Conservation (phyloP, 2,113 vertebrate genomes). For the Mesitornis unicolor region DNA sequence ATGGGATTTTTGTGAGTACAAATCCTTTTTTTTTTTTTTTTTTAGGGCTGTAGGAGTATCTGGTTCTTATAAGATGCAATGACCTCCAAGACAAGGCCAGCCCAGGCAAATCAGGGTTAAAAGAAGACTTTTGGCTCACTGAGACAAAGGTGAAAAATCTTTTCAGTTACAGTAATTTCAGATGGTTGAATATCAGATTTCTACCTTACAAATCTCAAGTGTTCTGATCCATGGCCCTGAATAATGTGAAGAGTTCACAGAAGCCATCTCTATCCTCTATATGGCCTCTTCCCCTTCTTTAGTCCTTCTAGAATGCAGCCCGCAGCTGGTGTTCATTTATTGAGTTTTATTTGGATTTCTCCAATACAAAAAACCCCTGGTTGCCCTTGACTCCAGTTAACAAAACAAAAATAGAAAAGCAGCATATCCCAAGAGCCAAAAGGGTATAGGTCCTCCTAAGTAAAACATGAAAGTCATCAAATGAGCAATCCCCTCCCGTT, state of each 20-base stretch:
- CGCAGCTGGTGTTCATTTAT: constrained; percentile 38
- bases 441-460: background rate
- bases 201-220: background rate
- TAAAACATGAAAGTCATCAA: background rate
- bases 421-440: background rate
- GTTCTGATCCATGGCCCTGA: background rate
- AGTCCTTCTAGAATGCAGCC: background rate
- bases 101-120: background rate
- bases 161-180: background rate
- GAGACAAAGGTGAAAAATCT: background rate
- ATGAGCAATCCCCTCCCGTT: background rate
- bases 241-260: background rate
- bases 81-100: background rate
- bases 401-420: constrained; percentile 37
- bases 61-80: background rate
- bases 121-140: background rate
- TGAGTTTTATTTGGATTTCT: constrained; percentile 13
- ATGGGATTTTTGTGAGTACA: background rate
- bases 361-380: background rate
- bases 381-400: constrained; percentile 38
- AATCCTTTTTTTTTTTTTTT: background rate
- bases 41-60: background rate
- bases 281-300: constrained; percentile 1
- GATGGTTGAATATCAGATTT: background rate
- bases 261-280: background rate